These are phyloP conservation scores for Caranx melampygus DNA, from an alignment of 2,113 vertebrate species.

Conservation along the genomic window DNA sequence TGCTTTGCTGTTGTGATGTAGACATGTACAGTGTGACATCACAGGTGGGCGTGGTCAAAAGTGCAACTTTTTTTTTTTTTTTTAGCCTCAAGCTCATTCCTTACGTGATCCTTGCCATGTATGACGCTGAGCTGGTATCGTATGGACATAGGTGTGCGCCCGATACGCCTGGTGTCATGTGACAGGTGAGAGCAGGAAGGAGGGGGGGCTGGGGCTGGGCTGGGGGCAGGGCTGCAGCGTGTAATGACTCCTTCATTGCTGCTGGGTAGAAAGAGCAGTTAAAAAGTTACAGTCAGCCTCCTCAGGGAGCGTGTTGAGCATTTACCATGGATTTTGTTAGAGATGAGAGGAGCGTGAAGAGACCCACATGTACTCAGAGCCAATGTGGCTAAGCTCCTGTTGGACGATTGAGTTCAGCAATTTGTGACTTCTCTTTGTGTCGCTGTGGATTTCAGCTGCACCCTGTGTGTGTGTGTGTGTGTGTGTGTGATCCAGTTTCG, in stretches of 20 bases:
- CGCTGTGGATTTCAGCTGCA: background rate
- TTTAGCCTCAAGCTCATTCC: background rate
- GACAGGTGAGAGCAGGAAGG: slow-evolving; percentile 24
- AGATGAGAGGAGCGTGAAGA: slow-evolving; percentile 36
- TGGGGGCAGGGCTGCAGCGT: slow-evolving; percentile 23
- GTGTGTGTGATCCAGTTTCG: background rate
- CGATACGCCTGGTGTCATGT: slow-evolving; percentile 25
- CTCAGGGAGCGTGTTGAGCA: slow-evolving; percentile 18
- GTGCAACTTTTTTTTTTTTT: background rate
- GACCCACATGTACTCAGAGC: slow-evolving; percentile 26
- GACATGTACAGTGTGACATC: background rate
- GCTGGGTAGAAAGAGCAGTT: slow-evolving; percentile 37
- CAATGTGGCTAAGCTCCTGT: slow-evolving; percentile 15
- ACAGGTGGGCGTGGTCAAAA: background rate
- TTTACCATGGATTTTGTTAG: slow-evolving; percentile 37
- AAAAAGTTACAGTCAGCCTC: slow-evolving; percentile 21
- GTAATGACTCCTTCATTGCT: slow-evolving; percentile 41
- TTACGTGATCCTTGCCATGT: background rate
- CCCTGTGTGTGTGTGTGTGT: background rate
- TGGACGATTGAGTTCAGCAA: slow-evolving; percentile 27
- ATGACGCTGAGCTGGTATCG: background rate
- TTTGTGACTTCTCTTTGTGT: slow-evolving; percentile 31
- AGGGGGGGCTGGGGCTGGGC: slow-evolving; percentile 31
- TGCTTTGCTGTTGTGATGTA: background rate
- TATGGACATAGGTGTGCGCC: slow-evolving; percentile 22